A percentile compares a stretch with the other conserved stretches of the same genome.
These are phyloP conservation scores for Apamea crenata DNA, from an alignment of 2,888 invertebrate genomes.

Conservation along the genomic window DNA sequence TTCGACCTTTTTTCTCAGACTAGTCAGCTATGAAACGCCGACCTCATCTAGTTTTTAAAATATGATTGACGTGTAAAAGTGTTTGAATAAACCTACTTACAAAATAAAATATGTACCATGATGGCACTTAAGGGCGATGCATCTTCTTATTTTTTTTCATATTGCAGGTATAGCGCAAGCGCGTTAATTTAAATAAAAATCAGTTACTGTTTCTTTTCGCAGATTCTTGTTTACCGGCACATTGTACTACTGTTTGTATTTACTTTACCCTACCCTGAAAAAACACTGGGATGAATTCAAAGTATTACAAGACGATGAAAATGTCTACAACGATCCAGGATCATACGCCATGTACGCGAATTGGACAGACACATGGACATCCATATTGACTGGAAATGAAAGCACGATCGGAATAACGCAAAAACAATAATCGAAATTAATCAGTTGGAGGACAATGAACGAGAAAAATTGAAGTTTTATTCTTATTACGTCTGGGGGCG, in stretches of 20 bases:
- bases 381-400: constrained; percentile 31
- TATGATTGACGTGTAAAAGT: too few relatives aligned
- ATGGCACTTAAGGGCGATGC: background rate
- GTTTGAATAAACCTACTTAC: too few relatives aligned
- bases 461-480: background rate
- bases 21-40: too few relatives aligned
- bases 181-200: background rate
- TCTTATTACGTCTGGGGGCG: background rate
- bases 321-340: background rate
- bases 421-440: background rate
- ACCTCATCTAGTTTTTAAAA: too few relatives aligned
- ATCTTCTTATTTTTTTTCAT: background rate
- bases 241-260: constrained; percentile 70
- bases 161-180: background rate
- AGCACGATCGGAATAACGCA: background rate
- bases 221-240: constrained; percentile 74
- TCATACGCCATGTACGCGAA: constrained; percentile 37
- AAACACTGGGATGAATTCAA: background rate
- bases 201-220: constrained; percentile 53
- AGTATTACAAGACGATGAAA: constrained; percentile 35
- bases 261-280: constrained; percentile 60
- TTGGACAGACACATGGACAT: constrained; percentile 41
- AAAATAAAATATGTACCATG: too few relatives aligned
- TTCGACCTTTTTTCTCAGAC: too few relatives aligned
- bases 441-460: background rate